A percentile compares a stretch with the other conserved stretches of the same genome.
Evolutionary conservation across 2,888 invertebrate species (phyloP).

Genomic region (Odiellus spinosus): DNA sequence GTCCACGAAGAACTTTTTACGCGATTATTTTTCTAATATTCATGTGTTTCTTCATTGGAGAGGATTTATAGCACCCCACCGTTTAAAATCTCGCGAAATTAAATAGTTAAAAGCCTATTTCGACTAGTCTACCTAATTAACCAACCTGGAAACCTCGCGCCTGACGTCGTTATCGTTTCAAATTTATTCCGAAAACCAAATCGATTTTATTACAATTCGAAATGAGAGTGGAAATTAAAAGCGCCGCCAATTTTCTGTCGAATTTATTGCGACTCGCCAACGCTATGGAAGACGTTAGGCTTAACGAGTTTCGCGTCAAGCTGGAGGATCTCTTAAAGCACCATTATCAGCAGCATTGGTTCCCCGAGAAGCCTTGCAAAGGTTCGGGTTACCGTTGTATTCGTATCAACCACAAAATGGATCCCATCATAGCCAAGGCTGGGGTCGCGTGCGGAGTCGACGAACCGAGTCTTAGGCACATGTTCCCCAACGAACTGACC

Average conservation of each 20-base stretch:
- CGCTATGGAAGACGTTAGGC: slow-evolving; percentile 25
- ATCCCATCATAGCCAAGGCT: slow-evolving; percentile 47
- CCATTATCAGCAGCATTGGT: slow-evolving; percentile 52
- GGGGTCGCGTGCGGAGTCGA: slow-evolving; percentile 47
- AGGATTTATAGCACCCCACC: too few species aligned
- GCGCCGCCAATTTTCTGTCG: slow-evolving; percentile 37
- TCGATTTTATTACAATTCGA: too few species aligned
- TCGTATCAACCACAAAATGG: slow-evolving; percentile 52
- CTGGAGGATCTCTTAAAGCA: slow-evolving; percentile 33
- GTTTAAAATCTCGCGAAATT: too few species aligned
- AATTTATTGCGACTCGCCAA: slow-evolving; percentile 31
- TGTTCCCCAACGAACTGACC: slow-evolving; percentile 51
- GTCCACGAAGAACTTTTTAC: too few species aligned
- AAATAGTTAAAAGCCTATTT: too few species aligned
- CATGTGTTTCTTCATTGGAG: too few species aligned
- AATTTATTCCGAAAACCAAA: too few species aligned
- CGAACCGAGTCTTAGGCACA: slow-evolving; percentile 36
- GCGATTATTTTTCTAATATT: too few species aligned
- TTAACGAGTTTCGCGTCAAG: slow-evolving; percentile 34
- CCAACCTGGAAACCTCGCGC: too few species aligned
- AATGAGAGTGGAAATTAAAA: slow-evolving; percentile 38
- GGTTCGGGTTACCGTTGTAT: slow-evolving; percentile 56
- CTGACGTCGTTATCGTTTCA: too few species aligned
- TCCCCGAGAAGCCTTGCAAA: slow-evolving; percentile 50
- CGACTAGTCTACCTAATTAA: too few species aligned